Base-by-base conservation (phyloP, 2,113 vertebrate genomes). In the Xenopus laevis region DNA sequence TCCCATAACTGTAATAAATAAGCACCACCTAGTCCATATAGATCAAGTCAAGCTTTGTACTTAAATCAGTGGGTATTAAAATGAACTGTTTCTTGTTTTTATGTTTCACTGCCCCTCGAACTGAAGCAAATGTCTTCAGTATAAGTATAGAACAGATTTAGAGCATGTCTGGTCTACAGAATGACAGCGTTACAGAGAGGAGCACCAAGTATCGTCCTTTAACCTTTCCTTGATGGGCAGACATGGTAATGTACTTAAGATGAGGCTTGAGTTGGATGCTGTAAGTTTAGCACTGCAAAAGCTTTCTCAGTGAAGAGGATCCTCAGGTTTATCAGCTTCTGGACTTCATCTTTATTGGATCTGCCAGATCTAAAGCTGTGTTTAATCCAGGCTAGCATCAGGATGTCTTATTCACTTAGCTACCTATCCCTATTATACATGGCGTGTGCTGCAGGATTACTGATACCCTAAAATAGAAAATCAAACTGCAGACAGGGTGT, bases 341-440 rank as follows among this genome's bases (percentile, higher is more conserved):
- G 61, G 71, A 55, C 71, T 65, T 23, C 27, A 18, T 40, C 70
- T 72, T 72, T 61, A 72, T 72, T 30, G 50, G 50, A 72, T 65
- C 47, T 72, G 71, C 61, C 71, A 72, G 71, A 52, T 72, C 63
- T 65, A 72, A 72, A 40, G 61, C 60, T 72, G 61, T 40, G 10
- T 65, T 65, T 53, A 72, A 72, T 72, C 71, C 61, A 55, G 23
- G 10, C 27, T 46, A 52, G 18, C 55, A 72, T 33, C 60, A 40
- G 61, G 50, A 65, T 72, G 71, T 72, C 71, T 72, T 55, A 72
- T 72, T 72, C 71, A 65, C 71, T 72, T 72, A 72, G 33, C 61
- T 65, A 61, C 47, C 15, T 63, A 33, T 55, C 61, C 46, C 40
- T 20, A 65, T 72, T 45, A 64, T 8, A n/a, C 53, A 30, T 33